These are phyloP conservation scores for Neopelma chrysocephalum DNA, from an alignment of 2,797 vertebrate species.

Conservation along the genomic window DNA sequence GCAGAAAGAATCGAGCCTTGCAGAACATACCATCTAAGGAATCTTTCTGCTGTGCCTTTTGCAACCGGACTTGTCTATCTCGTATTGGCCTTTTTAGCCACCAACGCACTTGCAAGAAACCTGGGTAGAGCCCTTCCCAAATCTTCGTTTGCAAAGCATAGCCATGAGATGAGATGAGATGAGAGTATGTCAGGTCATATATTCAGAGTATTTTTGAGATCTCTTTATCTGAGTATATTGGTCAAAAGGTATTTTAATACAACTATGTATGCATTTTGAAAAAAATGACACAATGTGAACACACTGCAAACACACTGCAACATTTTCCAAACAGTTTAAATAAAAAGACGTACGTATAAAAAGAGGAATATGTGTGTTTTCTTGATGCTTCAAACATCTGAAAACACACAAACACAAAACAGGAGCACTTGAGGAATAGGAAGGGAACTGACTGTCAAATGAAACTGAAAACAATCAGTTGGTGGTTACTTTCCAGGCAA, in stretches of 20 bases:
- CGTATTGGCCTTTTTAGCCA: too few species aligned
- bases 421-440: background rate
- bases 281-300: background rate
- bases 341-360: background rate
- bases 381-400: background rate
- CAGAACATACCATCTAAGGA: too few species aligned
- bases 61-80: too few species aligned
- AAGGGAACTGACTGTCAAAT: background rate
- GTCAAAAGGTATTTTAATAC: background rate
- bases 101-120: too few species aligned
- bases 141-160: too few species aligned
- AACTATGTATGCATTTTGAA: background rate
- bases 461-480: background rate
- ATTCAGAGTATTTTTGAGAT: background rate
- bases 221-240: background rate
- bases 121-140: too few species aligned
- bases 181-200: background rate
- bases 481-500: background rate
- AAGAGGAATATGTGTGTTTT: background rate
- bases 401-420: background rate
- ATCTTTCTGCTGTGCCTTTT: too few species aligned
- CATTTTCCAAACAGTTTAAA: background rate
- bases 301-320: background rate
- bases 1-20: too few species aligned
- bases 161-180: too few species aligned